Evolutionary conservation across 2,888 invertebrate species (phyloP).

Genomic region (Pollenia angustigena): DNA sequence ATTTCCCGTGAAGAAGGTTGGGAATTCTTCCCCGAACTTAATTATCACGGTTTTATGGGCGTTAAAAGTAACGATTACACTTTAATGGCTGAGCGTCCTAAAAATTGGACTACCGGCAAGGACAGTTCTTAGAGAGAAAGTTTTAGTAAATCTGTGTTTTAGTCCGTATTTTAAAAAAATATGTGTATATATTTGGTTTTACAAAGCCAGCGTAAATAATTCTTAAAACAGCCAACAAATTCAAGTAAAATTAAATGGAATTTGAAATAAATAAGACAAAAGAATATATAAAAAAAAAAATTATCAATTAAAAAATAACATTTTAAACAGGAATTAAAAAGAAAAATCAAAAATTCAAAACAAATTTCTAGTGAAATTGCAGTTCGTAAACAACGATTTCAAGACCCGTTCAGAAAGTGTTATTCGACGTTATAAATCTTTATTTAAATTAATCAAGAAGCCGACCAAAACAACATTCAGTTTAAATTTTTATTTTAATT

Average conservation of each 20-base stretch:
- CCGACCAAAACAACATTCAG: too few relatives aligned
- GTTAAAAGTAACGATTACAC: constrained; percentile 85
- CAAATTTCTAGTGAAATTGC: too few relatives aligned
- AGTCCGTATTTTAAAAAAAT: constrained; percentile 52
- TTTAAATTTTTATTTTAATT: too few relatives aligned
- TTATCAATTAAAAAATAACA: too few relatives aligned
- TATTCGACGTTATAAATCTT: too few relatives aligned
- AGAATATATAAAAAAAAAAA: not conserved
- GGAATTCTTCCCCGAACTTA: constrained; percentile 85
- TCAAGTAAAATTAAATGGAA: not conserved
- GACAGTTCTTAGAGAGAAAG: constrained; percentile 41
- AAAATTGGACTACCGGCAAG: constrained; percentile 68
- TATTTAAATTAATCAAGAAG: too few relatives aligned
- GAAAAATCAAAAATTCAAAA: too few relatives aligned
- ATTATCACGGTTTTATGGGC: constrained; percentile 79
- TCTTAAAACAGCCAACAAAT: not conserved
- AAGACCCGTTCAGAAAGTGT: too few relatives aligned
- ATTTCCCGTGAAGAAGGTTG: constrained; percentile 86
- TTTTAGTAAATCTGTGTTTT: constrained; percentile 41
- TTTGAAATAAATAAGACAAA: not conserved
- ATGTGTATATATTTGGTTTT: constrained; percentile 4
- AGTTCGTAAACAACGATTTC: too few relatives aligned
- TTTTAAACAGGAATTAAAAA: too few relatives aligned
- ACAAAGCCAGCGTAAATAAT: constrained; percentile 42
- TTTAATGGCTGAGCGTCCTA: constrained; percentile 84